These are phyloP conservation scores for Glossophaga mutica DNA, from an alignment of 2,797 vertebrate genomes.

Conservation along the genomic window DNA sequence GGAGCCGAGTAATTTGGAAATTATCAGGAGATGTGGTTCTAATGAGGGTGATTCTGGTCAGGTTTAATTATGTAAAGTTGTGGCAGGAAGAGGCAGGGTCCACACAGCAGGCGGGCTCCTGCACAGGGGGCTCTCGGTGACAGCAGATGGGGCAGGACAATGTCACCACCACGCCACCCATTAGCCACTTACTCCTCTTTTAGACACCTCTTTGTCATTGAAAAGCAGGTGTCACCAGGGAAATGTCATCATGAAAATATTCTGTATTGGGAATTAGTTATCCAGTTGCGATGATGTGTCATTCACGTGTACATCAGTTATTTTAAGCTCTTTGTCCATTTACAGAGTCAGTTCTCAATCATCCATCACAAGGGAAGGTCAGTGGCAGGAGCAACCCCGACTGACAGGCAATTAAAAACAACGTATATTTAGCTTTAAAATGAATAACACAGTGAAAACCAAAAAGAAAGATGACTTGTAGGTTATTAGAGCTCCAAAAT, in stretches of 20 bases:
- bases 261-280: background rate
- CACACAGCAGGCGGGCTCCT: background rate
- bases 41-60: background rate
- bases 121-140: background rate
- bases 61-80: background rate
- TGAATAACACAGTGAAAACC: background rate
- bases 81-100: background rate
- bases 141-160: background rate
- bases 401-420: background rate
- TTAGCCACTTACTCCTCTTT: background rate
- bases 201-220: background rate
- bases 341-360: background rate
- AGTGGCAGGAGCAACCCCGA: background rate
- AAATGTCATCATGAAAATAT: background rate
- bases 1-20: background rate
- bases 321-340: constrained; percentile 2
- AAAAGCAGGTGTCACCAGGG: background rate
- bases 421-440: background rate
- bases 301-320: background rate
- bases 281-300: background rate
- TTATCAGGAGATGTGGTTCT: background rate
- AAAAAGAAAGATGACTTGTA: background rate
- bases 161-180: background rate
- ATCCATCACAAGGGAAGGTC: background rate
- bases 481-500: background rate